Evolutionary conservation across 2,113 vertebrate genomes (phyloP).

Genomic region (Empidonax alnorum): DNA sequence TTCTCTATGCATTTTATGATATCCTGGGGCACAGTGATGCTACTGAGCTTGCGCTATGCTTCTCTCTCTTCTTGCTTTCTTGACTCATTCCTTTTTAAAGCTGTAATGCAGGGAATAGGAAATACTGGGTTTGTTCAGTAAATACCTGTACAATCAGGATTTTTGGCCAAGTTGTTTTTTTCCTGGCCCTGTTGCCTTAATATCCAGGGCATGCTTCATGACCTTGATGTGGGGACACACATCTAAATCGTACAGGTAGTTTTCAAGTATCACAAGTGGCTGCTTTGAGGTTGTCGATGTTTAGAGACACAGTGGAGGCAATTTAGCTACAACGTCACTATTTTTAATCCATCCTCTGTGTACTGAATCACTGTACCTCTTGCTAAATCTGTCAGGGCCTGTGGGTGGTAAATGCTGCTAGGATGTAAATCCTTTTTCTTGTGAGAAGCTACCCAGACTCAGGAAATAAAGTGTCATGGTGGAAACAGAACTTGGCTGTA

Average conservation of each 20-base stretch:
- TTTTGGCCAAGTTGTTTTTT: not conserved
- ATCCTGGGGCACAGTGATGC: not conserved
- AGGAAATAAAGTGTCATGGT: not conserved
- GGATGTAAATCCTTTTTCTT: conserved; percentile 45
- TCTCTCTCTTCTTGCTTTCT: not conserved
- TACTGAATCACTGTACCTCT: conserved; percentile 70
- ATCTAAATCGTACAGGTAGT: not conserved
- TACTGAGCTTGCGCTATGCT: not conserved
- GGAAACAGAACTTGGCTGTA: not conserved
- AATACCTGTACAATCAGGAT: not conserved
- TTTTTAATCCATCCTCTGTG: conserved; percentile 68
- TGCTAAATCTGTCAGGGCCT: conserved; percentile 65
- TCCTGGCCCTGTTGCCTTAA: not conserved
- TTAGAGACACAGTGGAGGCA: conserved; percentile 1
- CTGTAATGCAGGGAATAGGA: not conserved
- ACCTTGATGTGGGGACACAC: not conserved
- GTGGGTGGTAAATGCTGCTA: conserved; percentile 63
- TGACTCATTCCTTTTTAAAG: not conserved
- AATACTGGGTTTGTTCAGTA: not conserved
- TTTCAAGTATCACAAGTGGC: not conserved
- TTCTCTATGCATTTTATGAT: not conserved
- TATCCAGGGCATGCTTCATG: not conserved
- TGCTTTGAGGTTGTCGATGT: not conserved
- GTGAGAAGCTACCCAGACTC: not conserved
- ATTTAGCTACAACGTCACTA: conserved; percentile 44